Base-by-base conservation (phyloP, 2,113 vertebrate species). In the Clarias gariepinus region DNA sequence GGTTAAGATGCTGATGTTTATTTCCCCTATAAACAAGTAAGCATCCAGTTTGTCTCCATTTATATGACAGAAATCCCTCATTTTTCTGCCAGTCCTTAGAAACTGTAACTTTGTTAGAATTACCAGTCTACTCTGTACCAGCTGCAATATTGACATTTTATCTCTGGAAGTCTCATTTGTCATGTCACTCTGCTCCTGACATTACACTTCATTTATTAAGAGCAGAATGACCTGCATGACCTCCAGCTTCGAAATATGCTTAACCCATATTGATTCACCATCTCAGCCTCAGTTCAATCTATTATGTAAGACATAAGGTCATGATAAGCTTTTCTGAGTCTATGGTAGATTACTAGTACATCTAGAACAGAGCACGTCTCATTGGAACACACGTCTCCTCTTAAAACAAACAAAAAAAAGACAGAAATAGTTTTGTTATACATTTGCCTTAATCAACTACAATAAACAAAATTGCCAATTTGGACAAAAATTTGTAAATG, bases 221-320 rank as follows among this genome's bases (percentile, higher is more conserved):
- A 63, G 21, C 78, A 61, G 25, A 25, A 57, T 90, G 80, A 89
- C 90, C 87, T 82, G 36, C 30, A 47, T 90, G 90, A 90, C 85
- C 89, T 84, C 66, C 57, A 60, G 81, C 79, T 86, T 21, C 81
- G 64, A 57, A 81, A 30, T 69, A 86, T 16, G 78, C 81, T 86
- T 81, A 83, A 74, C 66, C 82, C 47, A 85, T 87, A 92, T 92
- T 82, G 91, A 93, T 92, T 88, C 58, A 16, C 1, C 53, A n/a
- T 83, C 61, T 85, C 66, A 66, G 82, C 25, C 21, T 66, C 55
- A 80, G 28, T 33, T 19, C 9, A 80, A 36, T 80, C 33, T 78
- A 78, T 78, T 78, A 19, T 60, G 28, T 60, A 60, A 60, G 9
- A 36, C 78, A 60, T 30, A 55, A 57, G 76, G 76, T 60, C 18